A percentile compares a stretch with the other conserved stretches of the same genome.
Evolutionary conservation across 2,113 vertebrate species (phyloP).

Genomic region (Pygathrix nemaeus): DNA sequence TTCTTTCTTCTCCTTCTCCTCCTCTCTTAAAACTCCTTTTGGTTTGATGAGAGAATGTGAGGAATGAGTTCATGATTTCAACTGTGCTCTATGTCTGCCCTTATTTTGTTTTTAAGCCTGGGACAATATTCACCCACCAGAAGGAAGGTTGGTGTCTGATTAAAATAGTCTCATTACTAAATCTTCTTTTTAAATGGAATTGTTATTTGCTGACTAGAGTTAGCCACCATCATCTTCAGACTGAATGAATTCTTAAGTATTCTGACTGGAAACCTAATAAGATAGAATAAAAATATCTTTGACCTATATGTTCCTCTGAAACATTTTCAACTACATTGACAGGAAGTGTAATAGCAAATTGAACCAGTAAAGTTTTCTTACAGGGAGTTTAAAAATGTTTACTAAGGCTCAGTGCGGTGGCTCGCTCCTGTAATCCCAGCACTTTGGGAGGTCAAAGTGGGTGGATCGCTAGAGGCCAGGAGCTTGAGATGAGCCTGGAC

Average conservation of each 20-base stretch:
- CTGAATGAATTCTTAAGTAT: background rate
- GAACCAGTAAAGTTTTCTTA: background rate
- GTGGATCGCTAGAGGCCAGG: no score
- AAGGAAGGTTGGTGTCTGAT: background rate
- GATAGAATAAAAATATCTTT: background rate
- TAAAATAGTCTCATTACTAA: constrained; percentile 9
- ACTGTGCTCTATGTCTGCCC: background rate
- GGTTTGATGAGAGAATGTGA: background rate
- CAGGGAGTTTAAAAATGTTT: background rate
- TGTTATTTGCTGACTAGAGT: no score
- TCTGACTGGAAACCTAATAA: background rate
- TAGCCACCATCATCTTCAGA: background rate
- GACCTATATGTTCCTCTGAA: background rate
- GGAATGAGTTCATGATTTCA: background rate
- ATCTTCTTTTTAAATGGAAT: constrained; percentile 15
- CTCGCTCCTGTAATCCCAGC: no score
- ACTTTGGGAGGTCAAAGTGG: no score
- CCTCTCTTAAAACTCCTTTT: background rate
- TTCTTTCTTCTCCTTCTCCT: background rate
- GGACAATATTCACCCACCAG: background rate
- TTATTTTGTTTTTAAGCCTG: constrained; percentile 1
- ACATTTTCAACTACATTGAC: background rate
- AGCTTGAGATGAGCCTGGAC: no score
- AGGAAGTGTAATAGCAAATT: background rate
- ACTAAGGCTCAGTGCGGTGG: background rate